Evolutionary conservation across 1,140 invertebrate genomes (phyloP), one percentile per base, ranked within the genome.

Genomic region (Chelonus insularis): DNA sequence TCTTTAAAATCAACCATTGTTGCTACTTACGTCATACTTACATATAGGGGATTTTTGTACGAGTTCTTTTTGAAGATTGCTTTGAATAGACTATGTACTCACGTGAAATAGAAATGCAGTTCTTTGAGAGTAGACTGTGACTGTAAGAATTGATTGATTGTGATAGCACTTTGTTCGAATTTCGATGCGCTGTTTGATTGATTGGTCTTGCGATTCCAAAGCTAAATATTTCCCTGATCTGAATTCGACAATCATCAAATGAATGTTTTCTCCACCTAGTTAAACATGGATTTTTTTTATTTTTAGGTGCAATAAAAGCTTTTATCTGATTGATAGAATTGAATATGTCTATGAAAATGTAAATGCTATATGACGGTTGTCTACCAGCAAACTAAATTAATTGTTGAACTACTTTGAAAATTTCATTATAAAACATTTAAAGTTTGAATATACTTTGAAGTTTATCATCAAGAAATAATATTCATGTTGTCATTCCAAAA

Each of bases 31-130:
- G 4, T n/a, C 12, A 7, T 43, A n/a, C 14, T 43, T 7, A 29
- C 25, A 29, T 7, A 29, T 29, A 7, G 7, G 25, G 25, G 25
- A 29, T 29, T 29, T 29, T 29, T n/a, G n/a, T n/a, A 29, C 7
- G 3, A 29, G 25, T 7, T 29, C 25, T 29, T 29, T 29, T 29
- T n/a, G n/a, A n/a, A n/a, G n/a, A n/a, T n/a, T n/a, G n/a, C n/a
- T n/a, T n/a, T n/a, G n/a, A n/a, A n/a, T n/a, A n/a, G n/a, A n/a
- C n/a, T n/a, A 54, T 43, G 43, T 29, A 70, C 71, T 72, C 57
- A 75, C 73, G 59, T 77, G 75, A 68, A 72, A 77, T 8, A 75
- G 34, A 18, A 72, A 60, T 4, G 68, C 72, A 23, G 57, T 70
- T 29, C 54, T 63, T 1, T 52, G 64, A 18, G 66, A 72, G 60